Base-by-base conservation (phyloP, 2,888 invertebrate species). In the Ichneumoninae sp. region DNA sequence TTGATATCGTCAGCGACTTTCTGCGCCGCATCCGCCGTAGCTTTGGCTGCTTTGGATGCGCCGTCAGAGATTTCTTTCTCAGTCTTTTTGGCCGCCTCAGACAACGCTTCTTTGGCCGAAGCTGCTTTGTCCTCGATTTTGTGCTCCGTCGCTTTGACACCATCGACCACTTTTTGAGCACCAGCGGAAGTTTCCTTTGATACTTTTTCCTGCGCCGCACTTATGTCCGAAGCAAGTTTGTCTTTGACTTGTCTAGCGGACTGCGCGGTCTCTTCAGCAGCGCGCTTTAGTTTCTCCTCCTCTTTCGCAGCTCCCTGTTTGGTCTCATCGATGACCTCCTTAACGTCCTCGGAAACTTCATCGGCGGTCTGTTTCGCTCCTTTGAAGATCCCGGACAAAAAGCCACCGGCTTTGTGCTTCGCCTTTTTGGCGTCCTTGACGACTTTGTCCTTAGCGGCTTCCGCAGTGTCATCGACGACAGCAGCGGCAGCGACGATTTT, bases 121-220 rank as follows among this genome's bases (percentile, higher is more conserved):
- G 74, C 73, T 5, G 95, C 36, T 95, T 95, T 40, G 94, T 57
- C 68, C 40, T 81, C 68, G 13, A 77, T 70, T 81, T 95, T 95
- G 86, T 95, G 95, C 92, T 94, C 95, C 0, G 95, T 89, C 16
- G 95, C 94, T 52, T 95, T 94, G 94, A 95, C 94, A 89, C 93
- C 82, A 89, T 95, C 94, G 1, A 94, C 94, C 63, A 94, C 54
- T 71, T 76, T 66, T 6, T 74, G 73, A 2, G 52, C 57, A 13
- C 40, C 69, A 8, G 22, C 40, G 4, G 68, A 10, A 10, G 87
- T 33, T 22, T 87, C 81, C 13, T 84, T 76, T 5, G 69, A 52
- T 1, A 81, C 26, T 77, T 88, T 86, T 8, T 89, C 88, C 6
- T 85, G 88, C 8, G 85, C 83, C 5, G 78, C 86, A 22, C 83